Evolutionary conservation across 2,888 invertebrate genomes (phyloP), one percentile per base, ranked within the genome.

Genomic region (Synanthedon tipuliformis): DNA sequence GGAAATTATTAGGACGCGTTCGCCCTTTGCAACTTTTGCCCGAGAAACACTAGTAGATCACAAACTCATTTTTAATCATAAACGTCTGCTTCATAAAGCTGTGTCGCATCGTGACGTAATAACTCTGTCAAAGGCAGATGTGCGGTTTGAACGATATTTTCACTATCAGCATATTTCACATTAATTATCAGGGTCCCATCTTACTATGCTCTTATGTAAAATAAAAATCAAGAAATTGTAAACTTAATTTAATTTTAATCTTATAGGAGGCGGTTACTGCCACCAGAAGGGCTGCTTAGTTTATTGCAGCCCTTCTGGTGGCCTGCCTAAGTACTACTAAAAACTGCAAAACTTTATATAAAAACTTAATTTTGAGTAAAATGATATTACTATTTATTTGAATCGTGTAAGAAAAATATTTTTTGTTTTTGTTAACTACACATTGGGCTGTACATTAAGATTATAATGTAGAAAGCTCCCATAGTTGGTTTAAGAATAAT

Each of bases 41-140:
- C 57, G 57, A 57, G 62, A 60, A 65, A 61, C 69, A 74, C 77
- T 74, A 75, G 71, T 65, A 70, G 71, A 75, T 75, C 68, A 68
- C 63, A 63, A 67, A 67, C 62, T 69, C 69, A 77, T 81, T 81
- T 81, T 78, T 76, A 81, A 82, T 81, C 77, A 78, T 78, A 73
- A 78, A 75, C 59, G 78, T 80, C 79, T 62, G 62, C 53, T 57
- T 66, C 79, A 78, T 65, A 75, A 74, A 75, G 72, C 54, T 48
- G 52, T 53, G 55, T 54, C 52, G 50, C 59, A 62, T 59, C 59
- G 50, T 55, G 51, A 55, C 58, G 56, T 76, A 75, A 76, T 71
- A 64, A 71, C 50, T 16, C 13, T 50, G 50, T 50, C 50, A 50
- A n/a, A 2, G n/a, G 34, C 50, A 50, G 23, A 49, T 49, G 49